Base-by-base conservation (phyloP, 2,888 invertebrate species). In the Sarcophaga subvicina region DNA sequence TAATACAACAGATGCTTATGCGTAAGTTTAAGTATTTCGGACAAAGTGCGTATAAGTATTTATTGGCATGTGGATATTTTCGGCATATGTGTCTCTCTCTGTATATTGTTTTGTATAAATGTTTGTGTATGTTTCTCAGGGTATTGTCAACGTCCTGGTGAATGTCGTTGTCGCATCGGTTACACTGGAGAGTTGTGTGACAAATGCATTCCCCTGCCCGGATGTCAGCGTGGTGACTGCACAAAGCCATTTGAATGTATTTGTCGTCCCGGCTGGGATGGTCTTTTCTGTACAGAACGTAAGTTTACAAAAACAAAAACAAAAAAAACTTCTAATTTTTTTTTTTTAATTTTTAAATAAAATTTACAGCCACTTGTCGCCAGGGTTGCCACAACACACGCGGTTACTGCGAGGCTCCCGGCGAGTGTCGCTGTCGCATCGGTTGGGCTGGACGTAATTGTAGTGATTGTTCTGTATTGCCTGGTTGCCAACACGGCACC, bases 391-490 rank as follows among this genome's bases (percentile, higher is more conserved):
- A 98, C 93, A 94, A 95, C 47, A 96, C 96, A 3, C 95, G 98
- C 85, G 98, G 98, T 3, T 98, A 96, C 94, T 98, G 98, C 92
- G 97, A 97, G 91, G 94, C 95, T 59, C 98, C 98, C 0, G 96
- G 96, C 71, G 98, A 98, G 92, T 98, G 98, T 94, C 94, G 97
- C 90, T 98, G 98, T 93, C 95, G 97, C 69, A 94, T 97, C n/a
- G 98, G 98, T 79, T 99, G 98, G 98, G 95, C 97, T 10, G 98
- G 98, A 0, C 95, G 95, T 66, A 96, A 96, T 14, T 99, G 99
- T 93, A 96, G 96, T 89, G 96, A 97, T 88, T 98, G 98, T 93
- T 96, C 98, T 91, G 96, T 97, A 3, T 94, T 98, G 90, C 98
- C 98, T 0, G 98, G 98, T 89, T 99, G 98, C 93, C 96, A 96